Percentiles rank a stretch among this genome's conserved stretches.
These are phyloP conservation scores for Fundulus diaphanus DNA, from an alignment of 2,797 vertebrate genomes.

Conservation along the genomic window DNA sequence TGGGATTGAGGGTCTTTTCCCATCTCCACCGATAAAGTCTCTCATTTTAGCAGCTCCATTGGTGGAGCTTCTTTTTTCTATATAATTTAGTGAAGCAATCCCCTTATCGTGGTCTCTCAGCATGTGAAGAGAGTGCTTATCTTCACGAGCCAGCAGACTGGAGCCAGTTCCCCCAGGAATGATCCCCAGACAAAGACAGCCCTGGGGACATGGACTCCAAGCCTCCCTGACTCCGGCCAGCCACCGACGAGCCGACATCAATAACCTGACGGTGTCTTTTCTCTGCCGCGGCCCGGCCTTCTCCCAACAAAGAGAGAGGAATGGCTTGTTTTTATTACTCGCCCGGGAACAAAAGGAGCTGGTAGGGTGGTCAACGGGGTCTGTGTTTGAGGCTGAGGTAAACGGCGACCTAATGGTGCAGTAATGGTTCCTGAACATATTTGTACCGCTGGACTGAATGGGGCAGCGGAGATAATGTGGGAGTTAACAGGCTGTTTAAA, in stretches of 20 bases:
- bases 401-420: constrained; percentile 72
- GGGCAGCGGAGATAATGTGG: constrained; percentile 72
- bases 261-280: constrained; percentile 59
- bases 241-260: constrained; percentile 70
- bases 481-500: constrained; percentile 81
- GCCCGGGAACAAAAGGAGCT: constrained; percentile 68
- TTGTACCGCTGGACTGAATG: constrained; percentile 51
- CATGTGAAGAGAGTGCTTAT: constrained; percentile 92
- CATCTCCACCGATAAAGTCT: constrained; percentile 75
- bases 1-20: constrained; percentile 61
- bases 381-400: constrained; percentile 58
- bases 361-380: constrained; percentile 52
- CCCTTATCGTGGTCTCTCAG: constrained; percentile 93
- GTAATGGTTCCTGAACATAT: constrained; percentile 65
- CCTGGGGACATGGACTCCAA: constrained; percentile 72
- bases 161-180: constrained; percentile 85
- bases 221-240: constrained; percentile 68
- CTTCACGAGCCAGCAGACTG: constrained; percentile 87
- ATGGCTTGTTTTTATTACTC: constrained; percentile 62
- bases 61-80: constrained; percentile 56
- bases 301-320: constrained; percentile 65
- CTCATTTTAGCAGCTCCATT: constrained; percentile 74
- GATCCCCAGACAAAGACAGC: constrained; percentile 81
- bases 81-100: constrained; percentile 80
- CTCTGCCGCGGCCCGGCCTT: constrained; percentile 45